Evolutionary conservation across 2,888 invertebrate species (phyloP), one percentile per base, ranked within the genome.

Genomic region (Crocallis elinguaria): DNA sequence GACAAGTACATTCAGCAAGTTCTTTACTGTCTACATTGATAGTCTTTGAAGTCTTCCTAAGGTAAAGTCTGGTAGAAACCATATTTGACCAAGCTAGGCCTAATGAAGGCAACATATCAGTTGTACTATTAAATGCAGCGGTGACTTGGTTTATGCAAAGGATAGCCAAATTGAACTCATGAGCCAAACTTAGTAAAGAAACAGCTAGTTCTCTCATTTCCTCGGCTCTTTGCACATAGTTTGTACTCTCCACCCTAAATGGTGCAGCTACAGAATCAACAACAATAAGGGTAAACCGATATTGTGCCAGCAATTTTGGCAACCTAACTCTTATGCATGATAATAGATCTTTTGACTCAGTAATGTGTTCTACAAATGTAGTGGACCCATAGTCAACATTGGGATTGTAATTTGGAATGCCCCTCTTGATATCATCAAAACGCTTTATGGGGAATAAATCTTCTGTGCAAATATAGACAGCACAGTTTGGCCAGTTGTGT

Each of bases 381-480:
- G 84, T 79, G 55, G 84, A 75, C 1, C 84, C 85, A 76, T 77
- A 80, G 53, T 82, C 75, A 46, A 64, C 54, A 21, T 37, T 42
- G 25, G 57, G 21, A 53, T 61, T 57, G 48, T 66, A 75, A 23
- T 68, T 55, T 1, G 69, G 57, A 25, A 77, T 60, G 38, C 65
- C 57, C 27, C 57, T 64, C 62, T 77, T 82, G 17, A 92, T 76
- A 75, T 90, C 84, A 46, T 87, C 76, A 66, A 85, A 86, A 62
- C 92, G 77, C 62, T 82, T 89, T 13, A 87, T 69, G 29, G 92
- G 92, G 66, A 92, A 97, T 42, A 87, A 81, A 77, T 95, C 94
- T 88, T 97, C 96, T 0, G 97, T 97, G 69, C 94, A 95, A 64
- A 97, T 94, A 69, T 95, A 96, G 11, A 95, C 92, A 42, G 93